Conservation (phyloP, 2,113 vertebrate species). For the Rhinichthys klamathensis region DNA sequence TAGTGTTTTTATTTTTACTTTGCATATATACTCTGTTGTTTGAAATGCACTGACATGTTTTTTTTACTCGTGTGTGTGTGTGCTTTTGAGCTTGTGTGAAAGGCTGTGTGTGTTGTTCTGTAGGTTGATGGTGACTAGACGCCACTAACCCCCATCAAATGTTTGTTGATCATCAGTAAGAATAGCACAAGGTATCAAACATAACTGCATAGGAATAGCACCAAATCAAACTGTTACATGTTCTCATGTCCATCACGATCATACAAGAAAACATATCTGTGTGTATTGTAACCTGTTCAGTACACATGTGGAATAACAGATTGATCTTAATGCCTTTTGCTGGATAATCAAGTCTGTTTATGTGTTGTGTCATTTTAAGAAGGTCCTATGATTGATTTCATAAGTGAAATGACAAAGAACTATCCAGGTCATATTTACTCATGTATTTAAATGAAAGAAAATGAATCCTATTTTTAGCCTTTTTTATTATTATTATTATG, state of each 20-base stretch:
- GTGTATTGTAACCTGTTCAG: background rate
- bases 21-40: conserved; percentile 65
- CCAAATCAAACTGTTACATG: conserved; percentile 1
- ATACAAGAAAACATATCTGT: background rate
- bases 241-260: background rate
- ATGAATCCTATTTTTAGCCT: background rate
- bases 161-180: conserved; percentile 14
- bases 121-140: background rate
- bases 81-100: background rate
- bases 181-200: conserved; percentile 22
- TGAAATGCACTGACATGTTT: conserved; percentile 75
- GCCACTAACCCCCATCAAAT: background rate
- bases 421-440: conserved; percentile 5
- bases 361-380: background rate
- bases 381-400: background rate
- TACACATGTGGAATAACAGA: background rate
- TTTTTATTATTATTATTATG: too few species aligned
- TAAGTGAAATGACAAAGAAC: background rate
- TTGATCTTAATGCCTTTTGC: background rate
- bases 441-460: background rate
- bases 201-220: conserved; percentile 29
- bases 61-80: conserved; percentile 54
- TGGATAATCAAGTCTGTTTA: background rate
- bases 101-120: conserved; percentile 6
- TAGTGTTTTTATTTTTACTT: conserved; percentile 41